Percentiles rank a stretch among this genome's conserved stretches.
phyloP scores from a whole-genome alignment of 2,113 vertebrate genomes.

The Clinocottus analis region DNA sequence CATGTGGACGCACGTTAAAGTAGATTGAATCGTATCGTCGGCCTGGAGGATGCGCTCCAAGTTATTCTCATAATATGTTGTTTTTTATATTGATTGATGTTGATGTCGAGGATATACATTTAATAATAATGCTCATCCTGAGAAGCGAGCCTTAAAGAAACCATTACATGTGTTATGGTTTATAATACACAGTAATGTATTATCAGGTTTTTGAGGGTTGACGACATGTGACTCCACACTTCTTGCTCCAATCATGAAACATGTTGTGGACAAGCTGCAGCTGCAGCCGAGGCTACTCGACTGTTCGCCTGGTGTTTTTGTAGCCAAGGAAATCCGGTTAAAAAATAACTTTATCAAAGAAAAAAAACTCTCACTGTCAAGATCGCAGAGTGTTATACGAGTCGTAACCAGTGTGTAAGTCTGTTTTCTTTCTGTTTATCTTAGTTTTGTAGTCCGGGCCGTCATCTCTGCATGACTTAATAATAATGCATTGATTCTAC shows the following conservation, averaged over 20 bases:
- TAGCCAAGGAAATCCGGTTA: neutral
- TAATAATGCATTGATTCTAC: neutral
- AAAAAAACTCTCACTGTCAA: too few species aligned
- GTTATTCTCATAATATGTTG: neutral
- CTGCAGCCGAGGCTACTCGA: too few species aligned
- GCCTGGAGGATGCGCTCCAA: neutral
- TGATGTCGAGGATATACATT: neutral
- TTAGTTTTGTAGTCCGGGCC: neutral
- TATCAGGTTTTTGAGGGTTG: too few species aligned
- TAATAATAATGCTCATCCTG: neutral
- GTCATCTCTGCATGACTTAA: neutral
- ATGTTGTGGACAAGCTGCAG: too few species aligned
- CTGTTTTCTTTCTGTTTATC: neutral
- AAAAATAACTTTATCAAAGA: too few species aligned
- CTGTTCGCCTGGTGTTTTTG: neutral
- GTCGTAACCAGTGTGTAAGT: too few species aligned
- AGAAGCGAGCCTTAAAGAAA: neutral
- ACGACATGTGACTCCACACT: too few species aligned
- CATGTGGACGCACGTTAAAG: neutral
- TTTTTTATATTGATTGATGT: too few species aligned
- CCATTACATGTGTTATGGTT: neutral
- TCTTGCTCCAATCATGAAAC: too few species aligned
- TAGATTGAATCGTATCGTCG: neutral
- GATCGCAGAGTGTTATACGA: too few species aligned
- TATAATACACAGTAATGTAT: neutral